Base-by-base conservation (phyloP, 2,113 vertebrate genomes). In the Heptranchias perlo region DNA sequence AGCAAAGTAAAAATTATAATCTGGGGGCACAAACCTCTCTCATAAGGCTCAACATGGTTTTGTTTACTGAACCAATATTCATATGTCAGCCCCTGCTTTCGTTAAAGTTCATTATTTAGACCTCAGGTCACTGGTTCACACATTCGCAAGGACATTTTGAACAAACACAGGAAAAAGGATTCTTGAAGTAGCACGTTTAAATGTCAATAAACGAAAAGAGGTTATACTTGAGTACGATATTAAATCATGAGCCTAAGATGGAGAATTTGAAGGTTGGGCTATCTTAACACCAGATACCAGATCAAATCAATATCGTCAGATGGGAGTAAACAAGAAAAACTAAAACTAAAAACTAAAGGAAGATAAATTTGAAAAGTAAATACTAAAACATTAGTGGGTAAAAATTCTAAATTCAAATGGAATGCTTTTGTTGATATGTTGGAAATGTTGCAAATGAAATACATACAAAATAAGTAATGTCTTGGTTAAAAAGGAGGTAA, bases 291-390 rank as follows among this genome's bases (percentile, higher is more conserved):
- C 18, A 73, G 28, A 73, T 35, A 73, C 6, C 69, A 73, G 58
- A 58, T 58, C 69, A 65, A 73, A 7, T 35, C 5, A 10, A 1
- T 18, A 5, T 84, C 16, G 69, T 73, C 44, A 49, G 21, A 86
- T 86, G 39, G 44, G 6, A 86, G 47, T 25, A 47, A 76, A 86
- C 21, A 47, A 39, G 78, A 16, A 47, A n/a, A 16, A 35, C 21
- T 67, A 10, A 69, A 25, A 14, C 31, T 73, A 73, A 10, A 39
- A 39, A 78, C 5, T 78, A 39, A 6, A 84, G n/a, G 13, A 44
- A 84, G 39, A 44, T 84, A 39, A 84, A 84, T 84, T 84, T 84
- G 65, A 25, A 67, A 84, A 84, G 39, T 84, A 84, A 84, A 84
- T 84, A 16, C n/a, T 44, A 47, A 84, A 84, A 18, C 23, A 67